phyloP scores from a whole-genome alignment of 2,888 invertebrate genomes.

The Galerucella nymphaeae region DNA sequence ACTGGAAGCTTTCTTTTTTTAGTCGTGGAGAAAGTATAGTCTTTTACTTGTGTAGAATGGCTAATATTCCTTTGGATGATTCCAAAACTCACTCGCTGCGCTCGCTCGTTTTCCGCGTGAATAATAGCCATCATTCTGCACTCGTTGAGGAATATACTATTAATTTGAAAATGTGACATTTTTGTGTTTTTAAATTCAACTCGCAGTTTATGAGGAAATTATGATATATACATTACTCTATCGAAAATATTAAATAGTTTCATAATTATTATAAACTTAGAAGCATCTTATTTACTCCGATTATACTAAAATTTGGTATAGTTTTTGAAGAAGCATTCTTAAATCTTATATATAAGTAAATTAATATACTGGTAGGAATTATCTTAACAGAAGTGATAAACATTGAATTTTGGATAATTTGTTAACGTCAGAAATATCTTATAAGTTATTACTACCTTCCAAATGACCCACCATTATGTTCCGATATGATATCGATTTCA shows the following conservation, averaged over 20 bases:
- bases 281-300: not conserved
- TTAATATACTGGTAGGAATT: not conserved
- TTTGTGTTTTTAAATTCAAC: too few relatives aligned
- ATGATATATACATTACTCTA: not conserved
- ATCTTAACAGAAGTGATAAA: slow-evolving; percentile 1
- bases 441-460: too few relatives aligned
- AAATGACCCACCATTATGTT: not conserved
- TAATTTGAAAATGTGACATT: too few relatives aligned
- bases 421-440: slow-evolving; percentile 1
- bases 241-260: not conserved
- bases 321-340: not conserved
- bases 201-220: not conserved
- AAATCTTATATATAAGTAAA: too few relatives aligned
- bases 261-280: not conserved
- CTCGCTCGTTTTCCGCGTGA: too few relatives aligned
- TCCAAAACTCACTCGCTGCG: too few relatives aligned
- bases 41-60: too few relatives aligned
- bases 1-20: too few relatives aligned
- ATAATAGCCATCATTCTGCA: too few relatives aligned
- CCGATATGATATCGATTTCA: not conserved
- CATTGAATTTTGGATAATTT: slow-evolving; percentile 1
- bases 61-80: too few relatives aligned
- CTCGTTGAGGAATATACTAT: too few relatives aligned
- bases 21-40: too few relatives aligned
- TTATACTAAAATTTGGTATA: not conserved